Percentiles rank a stretch among this genome's conserved stretches.
Evolutionary conservation across 23 tunicate species (phyloP).

Genomic region (Trididemnum miniatum): DNA sequence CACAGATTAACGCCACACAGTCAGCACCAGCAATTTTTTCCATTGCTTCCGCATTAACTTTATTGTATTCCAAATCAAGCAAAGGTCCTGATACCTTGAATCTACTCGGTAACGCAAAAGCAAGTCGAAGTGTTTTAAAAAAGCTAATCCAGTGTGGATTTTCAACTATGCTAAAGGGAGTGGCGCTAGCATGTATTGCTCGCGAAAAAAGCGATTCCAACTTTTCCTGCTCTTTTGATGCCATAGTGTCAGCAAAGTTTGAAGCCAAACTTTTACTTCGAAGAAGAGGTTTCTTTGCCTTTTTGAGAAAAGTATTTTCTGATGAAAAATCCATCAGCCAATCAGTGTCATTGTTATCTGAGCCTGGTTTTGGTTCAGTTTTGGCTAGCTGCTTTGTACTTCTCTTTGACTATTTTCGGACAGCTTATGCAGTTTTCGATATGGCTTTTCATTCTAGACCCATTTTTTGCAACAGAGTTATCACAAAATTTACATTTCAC

Average conservation of each 20-base stretch:
- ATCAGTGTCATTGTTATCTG: not conserved
- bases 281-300: not conserved
- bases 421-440: not conserved
- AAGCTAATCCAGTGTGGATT: not conserved
- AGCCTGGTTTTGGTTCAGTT: not conserved
- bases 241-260: conserved; percentile 1
- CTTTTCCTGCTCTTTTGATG: not conserved
- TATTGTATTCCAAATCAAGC: not conserved
- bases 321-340: conserved; percentile 3
- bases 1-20: not conserved
- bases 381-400: not conserved
- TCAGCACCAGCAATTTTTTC: conserved; percentile 3
- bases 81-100: not conserved
- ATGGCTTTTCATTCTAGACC: not conserved
- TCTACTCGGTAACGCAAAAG: not conserved
- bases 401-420: conserved; percentile 1
- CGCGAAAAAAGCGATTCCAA: not conserved
- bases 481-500: conserved; percentile 13
- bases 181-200: conserved; percentile 13
- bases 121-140: not conserved
- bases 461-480: not conserved
- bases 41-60: not conserved
- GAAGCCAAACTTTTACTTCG: not conserved
- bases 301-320: not conserved
- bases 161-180: conserved; percentile 10